Base-by-base conservation (phyloP, 2,113 vertebrate genomes). In the Leiothrix lutea region DNA sequence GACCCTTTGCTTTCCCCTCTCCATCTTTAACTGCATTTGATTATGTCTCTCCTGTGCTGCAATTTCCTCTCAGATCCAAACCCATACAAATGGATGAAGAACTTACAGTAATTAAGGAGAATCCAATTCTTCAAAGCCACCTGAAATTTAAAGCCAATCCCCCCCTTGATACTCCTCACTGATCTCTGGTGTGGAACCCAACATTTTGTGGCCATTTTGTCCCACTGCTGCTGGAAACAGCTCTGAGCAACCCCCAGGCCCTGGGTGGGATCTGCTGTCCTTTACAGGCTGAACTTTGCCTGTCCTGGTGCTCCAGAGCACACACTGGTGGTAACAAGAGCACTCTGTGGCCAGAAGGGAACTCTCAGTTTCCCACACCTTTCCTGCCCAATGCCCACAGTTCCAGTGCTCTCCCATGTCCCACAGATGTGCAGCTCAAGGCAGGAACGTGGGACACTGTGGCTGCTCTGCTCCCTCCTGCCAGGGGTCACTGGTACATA, bases 221-320 rank as follows among this genome's bases (percentile, higher is more conserved):
- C 14, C 28, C 33, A 22, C 0, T 40, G 8, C 71, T 25, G 54
- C 42, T 56, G 19, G 6, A 15, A 60, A 3, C 10, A 57, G 70
- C 38, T 12, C 21, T 9, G 13, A 38, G 33, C 0, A 2, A 11
- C 8, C 8, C 84, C 45, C 25, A 17, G 11, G 21, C 19, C 17
- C 51, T 8, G 12, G 1, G 11, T 18, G 80, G 40, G 58, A 12
- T 3, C 70, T 18, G 29, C 45, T 57, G 45, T 4, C 25, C 33
- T 0, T 22, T 3, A 19, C 2, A 54, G 48, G 0, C 24, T 57
- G 12, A 48, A 12, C 28, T 28, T 3, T 5, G 0, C 12, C 7
- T 1, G 8, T 2, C 1, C 1, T 4, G 19, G 40, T 4, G 24
- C 74, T 9, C 6, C 36, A 69, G 48, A 44, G 79, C 38, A 50